These are phyloP conservation scores for Heloderma charlesbogerti DNA, from an alignment of 2,113 vertebrate genomes.

Conservation along the genomic window DNA sequence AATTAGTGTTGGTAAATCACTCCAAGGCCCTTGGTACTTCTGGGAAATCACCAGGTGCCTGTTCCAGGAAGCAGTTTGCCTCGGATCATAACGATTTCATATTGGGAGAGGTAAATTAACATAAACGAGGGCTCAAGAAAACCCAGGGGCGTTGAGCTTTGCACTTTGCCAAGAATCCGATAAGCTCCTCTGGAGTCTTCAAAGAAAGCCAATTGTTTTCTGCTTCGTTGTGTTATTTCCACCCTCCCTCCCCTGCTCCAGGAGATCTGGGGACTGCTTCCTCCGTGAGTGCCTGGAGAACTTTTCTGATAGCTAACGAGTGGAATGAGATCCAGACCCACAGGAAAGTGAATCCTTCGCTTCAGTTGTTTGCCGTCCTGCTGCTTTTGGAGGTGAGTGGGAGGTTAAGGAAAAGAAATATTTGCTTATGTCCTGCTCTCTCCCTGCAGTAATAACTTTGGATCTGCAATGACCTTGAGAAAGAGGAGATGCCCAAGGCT, in stretches of 20 bases:
- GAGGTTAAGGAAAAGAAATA: background rate
- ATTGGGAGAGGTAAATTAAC: constrained; percentile 27
- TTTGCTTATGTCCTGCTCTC: too few relatives aligned
- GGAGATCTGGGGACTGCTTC: constrained; percentile 33
- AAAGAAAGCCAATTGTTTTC: constrained; percentile 33
- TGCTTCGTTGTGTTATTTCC: background rate
- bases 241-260: background rate
- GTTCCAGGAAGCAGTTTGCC: background rate
- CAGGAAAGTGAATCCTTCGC: constrained; percentile 36
- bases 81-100: constrained; percentile 5
- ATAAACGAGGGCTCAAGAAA: background rate
- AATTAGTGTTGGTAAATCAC: constrained; percentile 14
- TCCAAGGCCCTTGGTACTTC: background rate
- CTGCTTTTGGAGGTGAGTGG: constrained; percentile 56
- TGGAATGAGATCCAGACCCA: constrained; percentile 53
- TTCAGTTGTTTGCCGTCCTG: constrained; percentile 43
- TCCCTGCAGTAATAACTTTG: too few relatives aligned
- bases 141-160: background rate
- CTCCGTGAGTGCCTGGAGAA: constrained; percentile 52
- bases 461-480: background rate
- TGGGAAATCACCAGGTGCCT: constrained; percentile 40
- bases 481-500: background rate
- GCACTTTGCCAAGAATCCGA: background rate
- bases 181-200: rapidly evolving
- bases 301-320: constrained; percentile 55